Conservation (phyloP, 2,888 invertebrate genomes). For the Anodontia alba region DNA sequence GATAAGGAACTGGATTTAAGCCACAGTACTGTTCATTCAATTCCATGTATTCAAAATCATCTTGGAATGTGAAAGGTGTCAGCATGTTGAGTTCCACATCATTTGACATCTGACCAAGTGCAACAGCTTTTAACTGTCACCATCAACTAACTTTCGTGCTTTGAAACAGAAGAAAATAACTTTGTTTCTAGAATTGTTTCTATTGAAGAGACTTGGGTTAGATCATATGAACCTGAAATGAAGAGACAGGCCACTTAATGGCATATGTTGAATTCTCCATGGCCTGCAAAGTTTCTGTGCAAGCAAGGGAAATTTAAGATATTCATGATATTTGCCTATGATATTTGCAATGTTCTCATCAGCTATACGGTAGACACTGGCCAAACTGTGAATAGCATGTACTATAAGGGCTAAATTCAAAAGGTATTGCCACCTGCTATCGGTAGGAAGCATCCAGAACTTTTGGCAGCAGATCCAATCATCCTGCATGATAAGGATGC, state of each 20-base stretch:
- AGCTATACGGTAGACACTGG: background rate
- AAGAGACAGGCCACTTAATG: too few species aligned
- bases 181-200: background rate
- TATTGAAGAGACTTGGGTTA: background rate
- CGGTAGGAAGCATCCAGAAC: background rate
- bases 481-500: too few species aligned
- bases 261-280: too few species aligned
- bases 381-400: background rate
- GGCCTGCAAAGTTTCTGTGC: too few species aligned
- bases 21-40: slow-evolving; percentile 17
- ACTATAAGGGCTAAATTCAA: background rate
- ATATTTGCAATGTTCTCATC: too few species aligned
- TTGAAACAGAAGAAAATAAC: too few species aligned
- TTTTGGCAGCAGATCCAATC: too few species aligned
- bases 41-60: background rate
- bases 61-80: slow-evolving; percentile 2
- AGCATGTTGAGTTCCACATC: background rate
- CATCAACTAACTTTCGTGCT: background rate
- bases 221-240: too few species aligned
- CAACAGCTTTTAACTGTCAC: background rate
- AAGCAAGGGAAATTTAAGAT: too few species aligned
- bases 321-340: too few species aligned
- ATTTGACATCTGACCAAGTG: background rate
- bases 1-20: too few species aligned
- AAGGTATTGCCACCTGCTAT: background rate